Conservation (phyloP, 2,888 invertebrate species). For the Acleris sparsana region DNA sequence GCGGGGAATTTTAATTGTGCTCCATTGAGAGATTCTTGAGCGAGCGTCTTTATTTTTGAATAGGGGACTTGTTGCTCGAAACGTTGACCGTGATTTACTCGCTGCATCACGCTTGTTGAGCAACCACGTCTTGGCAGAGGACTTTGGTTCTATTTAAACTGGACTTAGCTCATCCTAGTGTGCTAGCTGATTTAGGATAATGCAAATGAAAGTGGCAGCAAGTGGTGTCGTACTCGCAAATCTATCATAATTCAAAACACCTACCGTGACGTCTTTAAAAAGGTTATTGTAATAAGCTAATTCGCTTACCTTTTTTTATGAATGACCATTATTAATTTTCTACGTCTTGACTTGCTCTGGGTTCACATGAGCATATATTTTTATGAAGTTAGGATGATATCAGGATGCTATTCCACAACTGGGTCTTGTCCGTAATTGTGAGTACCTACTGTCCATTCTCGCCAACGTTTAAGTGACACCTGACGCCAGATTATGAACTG, state of each 20-base stretch:
- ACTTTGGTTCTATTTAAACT: slow-evolving; percentile 53
- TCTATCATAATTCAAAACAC: background rate
- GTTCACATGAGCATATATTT: too few relatives aligned
- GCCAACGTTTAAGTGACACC: too few relatives aligned
- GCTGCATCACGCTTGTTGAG: slow-evolving; percentile 44
- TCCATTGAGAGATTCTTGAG: slow-evolving; percentile 73
- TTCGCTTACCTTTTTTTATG: too few relatives aligned
- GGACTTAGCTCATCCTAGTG: slow-evolving; percentile 16
- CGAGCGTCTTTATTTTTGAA: slow-evolving; percentile 71
- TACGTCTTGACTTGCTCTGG: too few relatives aligned
- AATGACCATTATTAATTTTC: too few relatives aligned
- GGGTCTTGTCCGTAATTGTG: too few relatives aligned
- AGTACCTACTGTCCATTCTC: too few relatives aligned
- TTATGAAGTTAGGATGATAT: too few relatives aligned
- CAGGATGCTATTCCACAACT: too few relatives aligned
- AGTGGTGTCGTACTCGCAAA: slow-evolving; percentile 6
- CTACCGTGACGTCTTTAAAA: too few relatives aligned
- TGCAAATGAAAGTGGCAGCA: slow-evolving; percentile 2
- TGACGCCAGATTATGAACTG: too few relatives aligned
- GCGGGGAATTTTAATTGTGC: slow-evolving; percentile 78
- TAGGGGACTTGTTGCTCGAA: slow-evolving; percentile 65
- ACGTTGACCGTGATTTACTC: slow-evolving; percentile 58
- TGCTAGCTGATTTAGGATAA: slow-evolving; percentile 10
- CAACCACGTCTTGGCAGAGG: slow-evolving; percentile 53
- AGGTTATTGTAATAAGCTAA: too few relatives aligned